Base-by-base conservation (phyloP, 64 coral and sea anemone species). In the Astreopora myriophthalma region DNA sequence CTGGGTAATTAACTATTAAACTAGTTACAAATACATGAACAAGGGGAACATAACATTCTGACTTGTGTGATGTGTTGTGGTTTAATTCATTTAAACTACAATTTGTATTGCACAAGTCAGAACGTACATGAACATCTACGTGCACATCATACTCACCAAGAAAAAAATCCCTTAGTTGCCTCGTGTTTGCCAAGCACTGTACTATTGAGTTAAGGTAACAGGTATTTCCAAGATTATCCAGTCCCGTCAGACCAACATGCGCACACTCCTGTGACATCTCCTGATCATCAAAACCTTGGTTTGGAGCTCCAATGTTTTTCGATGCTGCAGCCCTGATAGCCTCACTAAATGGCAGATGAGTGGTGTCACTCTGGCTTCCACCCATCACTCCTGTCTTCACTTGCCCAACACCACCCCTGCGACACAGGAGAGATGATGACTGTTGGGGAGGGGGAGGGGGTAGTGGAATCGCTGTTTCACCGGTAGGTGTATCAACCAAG, bases 151-250 rank as follows among this genome's bases (percentile, higher is more conserved):
- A 64, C 92, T 91, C 61, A 95, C 94, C 85, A 36, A 95, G 68
- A 42, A 95, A 95, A 35, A 87, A 95, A 52, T 95, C 94, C 51
- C 94, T 95, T 10, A 95, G 94, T 23, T 61, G 69, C 23, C 89
- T 71, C 36, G 94, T 92, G 40, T 95, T 95, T 36, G 86, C 94
- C 55, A 95, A 52, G 52, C 94, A 95, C 55, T 95, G 94, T n/a
- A 95, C 52, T 38, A 95, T 95, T 22, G 94, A 95, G 69, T 95
- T 95, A 22, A 95, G 65, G 73, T 95, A 95, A 31, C 94, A 95
- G 13, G 94, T 95, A 37, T 95, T 95, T 48, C 94, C 94, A 20
- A 95, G 76, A 32, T 95, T 95, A 23, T 95, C 94, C 28, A 95
- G 85, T 0, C 94, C 94, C 37, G 94, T 95, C 14, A 88, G 91